These are phyloP conservation scores for Istiophorus platypterus DNA, from an alignment of 2,113 vertebrate genomes.

Conservation along the genomic window DNA sequence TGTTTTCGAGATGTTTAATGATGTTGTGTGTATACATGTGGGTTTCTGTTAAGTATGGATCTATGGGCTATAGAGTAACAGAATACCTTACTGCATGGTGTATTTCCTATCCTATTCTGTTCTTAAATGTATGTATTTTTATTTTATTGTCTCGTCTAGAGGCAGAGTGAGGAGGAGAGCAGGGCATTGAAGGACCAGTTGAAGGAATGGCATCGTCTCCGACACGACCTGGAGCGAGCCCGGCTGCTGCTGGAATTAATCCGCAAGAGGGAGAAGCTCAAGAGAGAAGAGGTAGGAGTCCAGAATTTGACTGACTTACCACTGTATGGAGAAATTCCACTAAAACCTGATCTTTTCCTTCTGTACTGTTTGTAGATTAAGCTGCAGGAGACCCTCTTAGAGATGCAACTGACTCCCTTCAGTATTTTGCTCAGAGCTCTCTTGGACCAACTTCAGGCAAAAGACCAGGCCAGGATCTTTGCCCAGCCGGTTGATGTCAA, in stretches of 20 bases:
- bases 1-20: neutral
- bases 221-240: conserved; percentile 95
- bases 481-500: conserved; percentile 93
- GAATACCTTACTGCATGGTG: neutral
- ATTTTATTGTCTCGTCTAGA: conserved; percentile 76
- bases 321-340: neutral
- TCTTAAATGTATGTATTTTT: neutral
- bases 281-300: conserved; percentile 92
- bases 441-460: conserved; percentile 93
- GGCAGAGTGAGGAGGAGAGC: conserved; percentile 92
- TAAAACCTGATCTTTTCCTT: neutral
- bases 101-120: neutral
- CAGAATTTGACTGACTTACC: neutral
- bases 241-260: conserved; percentile 95
- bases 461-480: conserved; percentile 95
- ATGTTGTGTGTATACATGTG: neutral
- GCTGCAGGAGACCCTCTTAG: conserved; percentile 92
- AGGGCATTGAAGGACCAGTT: conserved; percentile 94
- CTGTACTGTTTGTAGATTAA: conserved; percentile 85
- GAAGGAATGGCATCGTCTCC: conserved; percentile 95
- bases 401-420: conserved; percentile 95
- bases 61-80: neutral
- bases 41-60: neutral
- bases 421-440: conserved; percentile 91
- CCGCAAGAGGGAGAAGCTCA: conserved; percentile 97